Base-by-base conservation (phyloP, 2,888 invertebrate genomes). In the Camptogramma bilineatum region DNA sequence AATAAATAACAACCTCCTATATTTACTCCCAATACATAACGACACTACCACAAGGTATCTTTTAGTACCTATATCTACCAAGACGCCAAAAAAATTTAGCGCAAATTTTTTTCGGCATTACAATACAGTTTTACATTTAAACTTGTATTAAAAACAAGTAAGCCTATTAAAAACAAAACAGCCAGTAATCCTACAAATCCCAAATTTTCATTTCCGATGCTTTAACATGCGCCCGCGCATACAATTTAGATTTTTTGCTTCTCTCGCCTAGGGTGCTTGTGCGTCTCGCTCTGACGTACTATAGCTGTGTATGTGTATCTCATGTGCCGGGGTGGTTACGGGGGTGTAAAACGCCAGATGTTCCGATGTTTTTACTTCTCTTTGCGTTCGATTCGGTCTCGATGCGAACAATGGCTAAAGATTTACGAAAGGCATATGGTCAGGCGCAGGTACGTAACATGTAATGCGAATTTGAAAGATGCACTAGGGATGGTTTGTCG, bases 311-410 rank as follows among this genome's bases (percentile, higher is more conserved):
- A 70, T 69, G 4, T 13, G 74, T 34, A 68, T 84, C 82, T 74
- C 81, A 17, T 46, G 39, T 66, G 61, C 72, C 62, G 48, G 76
- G 82, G 79, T 84, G 84, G 82, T 77, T 81, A 76, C 62, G 78
- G 80, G 85, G 83, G 84, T 82, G 84, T 76, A 73, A 55, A 73
- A 67, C 81, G 83, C 81, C 87, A 87, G 87, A 87, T 87, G 87
- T 86, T 86, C 71, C 66, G 72, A 67, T 71, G 75, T 75, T 79
- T 78, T 81, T 77, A 80, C 75, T 80, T 76, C 74, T 34, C 72
- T 64, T 71, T 73, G 66, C 70, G 69, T 80, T 80, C 78, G 81
- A 74, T 78, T 83, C 79, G 77, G 79, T 73, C 71, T 72, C 66
- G 77, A 75, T 80, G 64, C 78, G 66, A 79, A 86, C 86, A 86